Conservation (phyloP, 1,140 invertebrate species). For the Nasonia longicornis region DNA sequence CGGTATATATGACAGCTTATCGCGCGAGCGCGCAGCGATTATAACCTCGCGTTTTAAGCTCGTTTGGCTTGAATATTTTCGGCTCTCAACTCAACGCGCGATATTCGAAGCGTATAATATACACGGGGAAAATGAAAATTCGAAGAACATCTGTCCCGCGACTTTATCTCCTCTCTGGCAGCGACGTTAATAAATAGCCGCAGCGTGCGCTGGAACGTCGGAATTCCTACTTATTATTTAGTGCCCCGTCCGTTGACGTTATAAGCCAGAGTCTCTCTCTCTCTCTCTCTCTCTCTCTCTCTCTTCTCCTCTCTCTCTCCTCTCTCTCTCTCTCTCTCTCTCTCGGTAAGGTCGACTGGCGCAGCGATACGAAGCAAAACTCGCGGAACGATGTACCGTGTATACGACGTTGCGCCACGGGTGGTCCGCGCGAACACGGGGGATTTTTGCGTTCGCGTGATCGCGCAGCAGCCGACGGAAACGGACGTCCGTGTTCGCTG, state of each 20-base stretch:
- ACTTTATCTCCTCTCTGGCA: too few relatives aligned
- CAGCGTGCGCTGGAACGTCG: too few relatives aligned
- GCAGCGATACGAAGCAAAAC: constrained; percentile 19
- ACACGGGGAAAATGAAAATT: not conserved
- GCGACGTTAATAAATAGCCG: too few relatives aligned
- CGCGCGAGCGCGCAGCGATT: not conserved
- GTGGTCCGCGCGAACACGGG: constrained; percentile 24
- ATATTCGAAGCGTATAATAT: not conserved
- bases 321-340: too few relatives aligned
- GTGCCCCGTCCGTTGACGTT: not conserved
- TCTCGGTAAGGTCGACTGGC: not conserved
- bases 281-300: too few relatives aligned
- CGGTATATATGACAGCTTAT: not conserved
- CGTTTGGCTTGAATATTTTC: not conserved
- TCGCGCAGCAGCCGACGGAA: constrained; percentile 56
- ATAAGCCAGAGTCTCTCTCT: not conserved
- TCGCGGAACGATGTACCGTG: not conserved
- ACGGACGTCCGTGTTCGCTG: constrained; percentile 60
- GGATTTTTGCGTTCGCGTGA: constrained; percentile 63
- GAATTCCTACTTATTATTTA: constrained; percentile 27
- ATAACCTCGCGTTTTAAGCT: constrained; percentile 1
- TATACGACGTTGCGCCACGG: not conserved
- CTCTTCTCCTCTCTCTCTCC: too few relatives aligned
- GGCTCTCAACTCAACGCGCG: not conserved
- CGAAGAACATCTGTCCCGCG: not conserved